Conservation (phyloP, 2,113 vertebrate species). For the Pardalotus punctatus region DNA sequence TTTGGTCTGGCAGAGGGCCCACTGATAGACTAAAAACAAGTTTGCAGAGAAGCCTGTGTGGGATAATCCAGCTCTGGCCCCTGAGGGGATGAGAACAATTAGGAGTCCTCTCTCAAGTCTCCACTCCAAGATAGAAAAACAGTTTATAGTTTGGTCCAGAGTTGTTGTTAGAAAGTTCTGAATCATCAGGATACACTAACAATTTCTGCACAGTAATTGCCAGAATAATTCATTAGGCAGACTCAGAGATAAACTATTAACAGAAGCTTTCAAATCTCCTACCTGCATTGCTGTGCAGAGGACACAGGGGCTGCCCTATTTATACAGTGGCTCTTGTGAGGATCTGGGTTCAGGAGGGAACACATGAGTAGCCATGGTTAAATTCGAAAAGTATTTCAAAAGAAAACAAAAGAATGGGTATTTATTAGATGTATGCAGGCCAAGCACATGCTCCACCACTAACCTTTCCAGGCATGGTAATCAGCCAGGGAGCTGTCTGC, state of each 20-base stretch:
- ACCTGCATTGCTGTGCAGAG: background rate
- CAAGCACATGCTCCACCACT: background rate
- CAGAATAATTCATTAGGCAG: background rate
- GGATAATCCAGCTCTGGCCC: constrained; percentile 47
- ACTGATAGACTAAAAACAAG: constrained; percentile 29
- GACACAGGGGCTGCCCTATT: background rate
- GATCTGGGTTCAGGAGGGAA: background rate
- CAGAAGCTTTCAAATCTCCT: constrained; percentile 24
- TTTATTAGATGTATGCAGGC: background rate
- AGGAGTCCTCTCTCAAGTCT: constrained; percentile 51
- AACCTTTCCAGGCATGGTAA: background rate
- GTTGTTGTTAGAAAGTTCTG: constrained; percentile 62
- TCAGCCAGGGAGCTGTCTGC: background rate
- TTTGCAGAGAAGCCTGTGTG: constrained; percentile 25
- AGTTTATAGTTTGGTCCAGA: constrained; percentile 45
- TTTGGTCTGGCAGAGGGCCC: constrained; percentile 28
- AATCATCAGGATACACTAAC: constrained; percentile 58
- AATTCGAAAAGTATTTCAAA: background rate
- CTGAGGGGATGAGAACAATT: constrained; percentile 46
- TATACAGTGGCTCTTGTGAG: rapidly evolving
- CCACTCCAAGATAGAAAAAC: constrained; percentile 64
- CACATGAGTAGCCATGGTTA: background rate
- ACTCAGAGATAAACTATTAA: constrained; percentile 38
- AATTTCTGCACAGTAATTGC: constrained; percentile 14
- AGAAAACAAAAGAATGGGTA: background rate